Evolutionary conservation across 2,113 vertebrate species (phyloP), one percentile per base, ranked within the genome.

Genomic region (Toxotes jaculatrix): DNA sequence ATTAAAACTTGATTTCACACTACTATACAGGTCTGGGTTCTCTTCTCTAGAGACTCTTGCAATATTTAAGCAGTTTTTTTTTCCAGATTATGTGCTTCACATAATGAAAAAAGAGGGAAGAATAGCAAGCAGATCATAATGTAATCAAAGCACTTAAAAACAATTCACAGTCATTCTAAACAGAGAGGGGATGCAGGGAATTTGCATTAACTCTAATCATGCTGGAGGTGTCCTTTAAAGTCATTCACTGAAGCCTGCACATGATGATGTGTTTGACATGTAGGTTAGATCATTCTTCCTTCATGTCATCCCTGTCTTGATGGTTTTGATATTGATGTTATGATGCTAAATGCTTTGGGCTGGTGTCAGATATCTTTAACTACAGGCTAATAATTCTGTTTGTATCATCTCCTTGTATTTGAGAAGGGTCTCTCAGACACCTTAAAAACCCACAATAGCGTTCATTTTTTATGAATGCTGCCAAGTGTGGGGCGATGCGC

Each of bases 391-490:
- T 75, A 51, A 16, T 70, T 83, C 34, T 63, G 23, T 64, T 76
- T 71, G n/a, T 72, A 34, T 78, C 13, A 14, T 34, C 42, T 77
- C 60, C 53, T 38, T 56, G 34, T 47, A 63, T 74, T 19, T 77
- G 45, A 72, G 42, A 42, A 40, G 51, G 43, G 53, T 47, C 9
- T 70, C 27, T 66, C 43, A 16, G 45, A 56, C 21, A 68, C 56
- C 32, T 40, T 51, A 23, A 67, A 79, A 68, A 47, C 12, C 61
- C 34, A 64, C 40, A 66, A 38, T 57, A 69, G 65, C 66, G 56
- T 23, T 64, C 7, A 55, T 57, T 73, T 31, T 83, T 79, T 75
- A 75, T 83, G 71, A 80, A 77, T 71, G 42, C 31, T 62, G 47
- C 62, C 13, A 27, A 42, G 53, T 77, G 73, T 57, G 40, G 60